Base-by-base conservation (phyloP, 2,888 invertebrate genomes). In the Stramonita haemastoma region DNA sequence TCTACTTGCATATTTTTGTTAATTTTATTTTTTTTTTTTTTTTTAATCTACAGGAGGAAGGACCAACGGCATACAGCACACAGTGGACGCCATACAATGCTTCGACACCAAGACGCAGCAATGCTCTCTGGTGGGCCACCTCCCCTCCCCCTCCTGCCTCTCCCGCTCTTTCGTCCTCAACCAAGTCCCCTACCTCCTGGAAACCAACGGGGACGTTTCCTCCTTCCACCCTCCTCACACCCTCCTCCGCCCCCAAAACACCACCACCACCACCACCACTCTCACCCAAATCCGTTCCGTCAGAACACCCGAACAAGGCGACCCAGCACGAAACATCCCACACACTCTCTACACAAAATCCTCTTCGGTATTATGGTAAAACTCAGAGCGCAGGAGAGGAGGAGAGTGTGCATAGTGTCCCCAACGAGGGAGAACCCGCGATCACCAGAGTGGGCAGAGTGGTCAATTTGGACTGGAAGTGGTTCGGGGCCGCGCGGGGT, bases 111-210 rank as follows among this genome's bases (percentile, higher is more conserved):
- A 6, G 19, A 89, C 85, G 0, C 70, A 32, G 56, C 85, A 89
- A 13, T 85, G 85, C 32, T 89, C 70, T 5, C 19, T 89, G 2
- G 56, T 89, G 32, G 60, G 46, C n/a, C 56, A 56, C 29, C 85
- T 89, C 6, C 77, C 89, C 26, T 46, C 70, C 73, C 89, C 84
- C 17, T 89, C 89, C 60, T 89, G 89, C 77, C 89, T 89, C 56
- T 73, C 73, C 8, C 89, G 89, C 13, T 32, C 89, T 19, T 84
- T 89, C 85, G 13, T 57, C 56, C 26, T 22, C 89, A 29, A 85
- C 56, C 85, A 22, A 5, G 56, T 77, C 46, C 19, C 56, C 70
- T 73, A 85, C 32, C 0, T 89, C 73, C 73, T 89, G 32, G 73
- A 89, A 19, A 66, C 89, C 26, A 85, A 73, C 73, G 89, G 89